A percentile compares a stretch with the other conserved stretches of the same genome.
These are phyloP conservation scores for Mythimna lalbum DNA, from an alignment of 2,888 invertebrate species.

Conservation along the genomic window DNA sequence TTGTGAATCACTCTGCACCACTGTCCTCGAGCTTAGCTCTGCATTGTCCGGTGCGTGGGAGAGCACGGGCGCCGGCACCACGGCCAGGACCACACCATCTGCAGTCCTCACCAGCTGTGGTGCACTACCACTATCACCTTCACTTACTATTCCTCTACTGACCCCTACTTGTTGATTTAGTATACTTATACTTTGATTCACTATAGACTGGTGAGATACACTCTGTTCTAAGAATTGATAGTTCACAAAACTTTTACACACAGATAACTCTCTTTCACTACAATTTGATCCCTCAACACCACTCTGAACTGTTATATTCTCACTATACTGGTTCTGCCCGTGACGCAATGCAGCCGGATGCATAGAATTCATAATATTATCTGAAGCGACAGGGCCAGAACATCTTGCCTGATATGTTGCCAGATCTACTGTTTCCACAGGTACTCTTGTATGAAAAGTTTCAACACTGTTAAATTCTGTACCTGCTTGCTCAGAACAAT, in stretches of 20 bases:
- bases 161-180: constrained; percentile 89
- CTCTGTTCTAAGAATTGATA: constrained; percentile 90
- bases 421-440: constrained; percentile 76
- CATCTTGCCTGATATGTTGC: constrained; percentile 82
- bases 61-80: constrained; percentile 79
- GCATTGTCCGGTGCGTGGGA: constrained; percentile 74
- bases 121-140: constrained; percentile 77
- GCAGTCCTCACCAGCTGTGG: constrained; percentile 86
- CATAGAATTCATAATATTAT: constrained; percentile 81
- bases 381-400: constrained; percentile 71
- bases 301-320: constrained; percentile 81
- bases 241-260: constrained; percentile 86
- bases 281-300: constrained; percentile 79
- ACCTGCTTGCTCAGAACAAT: constrained; percentile 73
- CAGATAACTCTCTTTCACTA: constrained; percentile 81
- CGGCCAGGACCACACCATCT: constrained; percentile 87
- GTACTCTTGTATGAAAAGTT: constrained; percentile 77
- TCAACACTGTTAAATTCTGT: constrained; percentile 78
- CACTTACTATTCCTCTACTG: constrained; percentile 80
- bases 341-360: constrained; percentile 77
- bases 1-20: constrained; percentile 81
- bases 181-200: constrained; percentile 89
- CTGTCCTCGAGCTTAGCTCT: constrained; percentile 79
- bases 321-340: constrained; percentile 81
- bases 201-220: constrained; percentile 88